Conservation (phyloP, 2,888 invertebrate genomes). For the Hypomecis atomaria region DNA sequence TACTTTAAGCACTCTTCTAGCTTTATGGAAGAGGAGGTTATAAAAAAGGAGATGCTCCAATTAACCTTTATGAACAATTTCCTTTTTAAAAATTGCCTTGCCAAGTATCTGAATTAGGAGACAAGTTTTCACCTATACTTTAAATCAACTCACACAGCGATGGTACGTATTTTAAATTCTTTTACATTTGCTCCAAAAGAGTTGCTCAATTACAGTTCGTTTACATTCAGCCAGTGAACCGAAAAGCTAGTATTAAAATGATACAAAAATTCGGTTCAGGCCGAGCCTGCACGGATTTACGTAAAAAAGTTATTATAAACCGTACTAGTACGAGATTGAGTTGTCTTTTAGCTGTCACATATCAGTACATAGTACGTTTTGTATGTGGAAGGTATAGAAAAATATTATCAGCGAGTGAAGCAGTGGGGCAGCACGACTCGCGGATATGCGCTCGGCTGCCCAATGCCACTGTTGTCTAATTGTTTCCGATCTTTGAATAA, state of each 20-base stretch:
- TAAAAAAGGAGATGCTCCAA: no score
- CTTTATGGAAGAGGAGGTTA: no score
- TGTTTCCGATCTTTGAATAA: slow-evolving; percentile 83
- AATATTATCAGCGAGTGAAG: slow-evolving; percentile 68
- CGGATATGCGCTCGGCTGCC: slow-evolving; percentile 81
- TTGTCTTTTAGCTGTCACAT: slow-evolving; percentile 37
- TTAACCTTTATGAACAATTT: no score
- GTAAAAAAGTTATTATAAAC: slow-evolving; percentile 15
- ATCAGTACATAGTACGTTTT: slow-evolving; percentile 43
- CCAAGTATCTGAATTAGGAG: no score
- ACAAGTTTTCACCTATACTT: slow-evolving; percentile 6
- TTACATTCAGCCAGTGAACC: slow-evolving; percentile 50
- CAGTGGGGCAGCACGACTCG: slow-evolving; percentile 70
- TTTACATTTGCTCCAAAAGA: slow-evolving; percentile 41
- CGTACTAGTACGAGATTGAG: slow-evolving; percentile 30
- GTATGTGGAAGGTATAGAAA: slow-evolving; percentile 50
- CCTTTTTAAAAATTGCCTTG: no score
- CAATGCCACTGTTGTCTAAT: slow-evolving; percentile 81
- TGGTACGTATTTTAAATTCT: slow-evolving; percentile 31
- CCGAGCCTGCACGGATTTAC: slow-evolving; percentile 27
- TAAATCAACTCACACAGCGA: slow-evolving; percentile 10
- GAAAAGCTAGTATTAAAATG: slow-evolving; percentile 52
- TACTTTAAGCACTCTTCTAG: no score
- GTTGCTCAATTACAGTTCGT: slow-evolving; percentile 51
- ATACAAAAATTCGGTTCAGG: slow-evolving; percentile 48